These are phyloP conservation scores for Amorpha juglandis DNA, from an alignment of 2,888 invertebrate genomes.

Conservation along the genomic window DNA sequence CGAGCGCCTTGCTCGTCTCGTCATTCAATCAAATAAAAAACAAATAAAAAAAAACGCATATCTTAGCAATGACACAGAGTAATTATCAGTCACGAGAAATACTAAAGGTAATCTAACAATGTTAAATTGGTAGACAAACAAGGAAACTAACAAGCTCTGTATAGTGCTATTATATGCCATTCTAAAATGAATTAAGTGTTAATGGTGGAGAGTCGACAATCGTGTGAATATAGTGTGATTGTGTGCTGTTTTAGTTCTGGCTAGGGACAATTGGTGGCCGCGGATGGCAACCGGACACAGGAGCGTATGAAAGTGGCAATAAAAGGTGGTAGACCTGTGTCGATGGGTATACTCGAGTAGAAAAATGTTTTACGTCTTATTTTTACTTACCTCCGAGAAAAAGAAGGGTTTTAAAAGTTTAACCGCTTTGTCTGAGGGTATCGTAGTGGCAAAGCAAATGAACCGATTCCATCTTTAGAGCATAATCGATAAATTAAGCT, in stretches of 20 bases:
- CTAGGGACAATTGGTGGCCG: slow-evolving; percentile 61
- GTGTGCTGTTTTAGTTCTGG: slow-evolving; percentile 46
- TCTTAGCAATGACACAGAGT: slow-evolving; percentile 4
- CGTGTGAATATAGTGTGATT: not conserved
- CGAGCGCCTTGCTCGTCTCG: no score
- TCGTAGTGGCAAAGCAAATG: no score
- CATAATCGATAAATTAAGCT: no score
- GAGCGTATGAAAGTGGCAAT: slow-evolving; percentile 78
- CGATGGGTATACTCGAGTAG: slow-evolving; percentile 67
- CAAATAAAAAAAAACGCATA: not conserved
- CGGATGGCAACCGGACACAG: slow-evolving; percentile 82
- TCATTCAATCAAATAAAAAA: no score
- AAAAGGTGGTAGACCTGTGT: slow-evolving; percentile 81
- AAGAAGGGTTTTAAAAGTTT: no score
- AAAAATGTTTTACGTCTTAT: slow-evolving; percentile 33
- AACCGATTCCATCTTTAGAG: no score
- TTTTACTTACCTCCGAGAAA: no score
- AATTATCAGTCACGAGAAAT: not conserved
- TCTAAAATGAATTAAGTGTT: not conserved
- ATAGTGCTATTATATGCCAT: not conserved
- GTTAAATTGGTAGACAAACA: slow-evolving; percentile 18
- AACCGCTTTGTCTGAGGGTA: no score
- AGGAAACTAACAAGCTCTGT: slow-evolving; percentile 15
- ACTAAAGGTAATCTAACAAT: slow-evolving; percentile 13
- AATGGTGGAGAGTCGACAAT: not conserved